These are phyloP conservation scores for Lobophora halterata DNA, from an alignment of 2,888 invertebrate genomes.

Conservation along the genomic window DNA sequence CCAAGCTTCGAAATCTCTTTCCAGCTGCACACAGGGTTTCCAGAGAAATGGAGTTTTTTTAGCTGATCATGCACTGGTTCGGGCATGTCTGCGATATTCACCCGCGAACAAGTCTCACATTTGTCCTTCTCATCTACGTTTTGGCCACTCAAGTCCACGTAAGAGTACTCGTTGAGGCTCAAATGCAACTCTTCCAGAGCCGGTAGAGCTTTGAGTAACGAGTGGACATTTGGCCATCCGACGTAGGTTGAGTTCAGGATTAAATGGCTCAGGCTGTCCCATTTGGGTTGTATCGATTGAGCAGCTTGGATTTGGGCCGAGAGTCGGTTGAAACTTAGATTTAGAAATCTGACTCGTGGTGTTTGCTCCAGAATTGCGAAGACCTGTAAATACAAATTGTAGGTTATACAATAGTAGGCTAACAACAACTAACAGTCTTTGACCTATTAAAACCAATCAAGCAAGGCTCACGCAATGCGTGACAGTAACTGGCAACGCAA, in stretches of 20 bases:
- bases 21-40: slow-evolving; percentile 93
- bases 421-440: slow-evolving; percentile 9
- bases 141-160: slow-evolving; percentile 84
- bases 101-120: slow-evolving; percentile 66
- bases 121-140: slow-evolving; percentile 59
- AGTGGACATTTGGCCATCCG: slow-evolving; percentile 91
- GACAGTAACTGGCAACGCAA: slow-evolving; percentile 38
- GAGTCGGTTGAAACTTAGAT: slow-evolving; percentile 93
- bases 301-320: slow-evolving; percentile 85
- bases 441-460: slow-evolving; percentile 33
- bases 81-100: slow-evolving; percentile 52
- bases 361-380: slow-evolving; percentile 93
- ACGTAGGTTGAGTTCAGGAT: slow-evolving; percentile 94
- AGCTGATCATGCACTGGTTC: slow-evolving; percentile 83
- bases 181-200: slow-evolving; percentile 94
- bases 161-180: slow-evolving; percentile 93
- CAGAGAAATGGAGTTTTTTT: slow-evolving; percentile 92
- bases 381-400: slow-evolving; percentile 78
- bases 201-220: slow-evolving; percentile 87
- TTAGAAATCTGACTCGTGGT: slow-evolving; percentile 94
- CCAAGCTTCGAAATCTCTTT: slow-evolving; percentile 91
- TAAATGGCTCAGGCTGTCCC: slow-evolving; percentile 86
- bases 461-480: slow-evolving; percentile 33
- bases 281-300: slow-evolving; percentile 66
- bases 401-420: background rate